These are phyloP conservation scores for Tursiops truncatus DNA, from an alignment of 2,113 vertebrate genomes.

Conservation along the genomic window DNA sequence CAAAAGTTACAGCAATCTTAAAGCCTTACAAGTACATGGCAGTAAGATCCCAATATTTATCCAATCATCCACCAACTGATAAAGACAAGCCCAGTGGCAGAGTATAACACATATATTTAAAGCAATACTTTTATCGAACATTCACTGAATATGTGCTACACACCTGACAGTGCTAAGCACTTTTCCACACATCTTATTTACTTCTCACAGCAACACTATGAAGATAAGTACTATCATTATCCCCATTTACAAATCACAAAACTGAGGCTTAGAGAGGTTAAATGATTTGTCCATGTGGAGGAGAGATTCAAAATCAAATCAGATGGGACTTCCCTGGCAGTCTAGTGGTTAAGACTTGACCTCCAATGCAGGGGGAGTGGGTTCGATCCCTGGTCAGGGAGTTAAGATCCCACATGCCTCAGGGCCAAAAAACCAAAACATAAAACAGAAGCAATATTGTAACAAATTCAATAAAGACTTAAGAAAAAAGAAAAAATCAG, in stretches of 20 bases:
- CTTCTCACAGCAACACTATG: not conserved
- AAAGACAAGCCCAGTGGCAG: not conserved
- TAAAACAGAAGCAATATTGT: too few species aligned
- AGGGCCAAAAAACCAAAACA: too few species aligned
- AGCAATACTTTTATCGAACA: not conserved
- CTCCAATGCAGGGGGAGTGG: too few species aligned
- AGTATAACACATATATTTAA: not conserved
- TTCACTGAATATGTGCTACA: not conserved
- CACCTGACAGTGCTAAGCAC: not conserved
- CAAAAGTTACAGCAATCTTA: not conserved
- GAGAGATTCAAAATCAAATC: conserved; percentile 12
- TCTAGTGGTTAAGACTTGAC: too few species aligned
- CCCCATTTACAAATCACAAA: not conserved
- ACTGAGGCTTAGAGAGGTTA: not conserved
- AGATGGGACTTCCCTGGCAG: not conserved
- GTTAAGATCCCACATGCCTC: too few species aligned
- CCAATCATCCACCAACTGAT: not conserved
- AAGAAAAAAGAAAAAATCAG: not conserved
- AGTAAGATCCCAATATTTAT: not conserved
- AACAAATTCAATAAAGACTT: too few species aligned
- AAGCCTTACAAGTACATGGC: not conserved
- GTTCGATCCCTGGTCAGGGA: too few species aligned
- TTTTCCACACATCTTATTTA: not conserved
- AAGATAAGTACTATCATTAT: not conserved
- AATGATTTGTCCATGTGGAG: not conserved